A percentile compares a stretch with the other conserved stretches of the same genome.
Conservation (phyloP, 2,113 vertebrate species). For the Lota lota region DNA sequence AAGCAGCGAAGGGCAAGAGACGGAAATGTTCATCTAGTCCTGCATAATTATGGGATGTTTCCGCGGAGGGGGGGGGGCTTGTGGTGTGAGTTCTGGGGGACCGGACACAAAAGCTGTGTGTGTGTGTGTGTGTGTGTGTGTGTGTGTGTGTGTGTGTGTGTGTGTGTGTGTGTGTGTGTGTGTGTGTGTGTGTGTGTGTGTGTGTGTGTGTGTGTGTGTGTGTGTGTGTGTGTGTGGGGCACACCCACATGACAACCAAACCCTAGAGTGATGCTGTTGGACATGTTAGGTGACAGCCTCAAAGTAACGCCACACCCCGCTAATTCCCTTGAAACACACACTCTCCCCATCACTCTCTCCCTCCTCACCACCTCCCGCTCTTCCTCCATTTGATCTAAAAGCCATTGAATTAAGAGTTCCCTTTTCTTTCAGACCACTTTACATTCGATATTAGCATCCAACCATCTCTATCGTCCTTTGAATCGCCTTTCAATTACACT, state of each 20-base stretch:
- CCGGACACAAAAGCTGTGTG: constrained; percentile 2
- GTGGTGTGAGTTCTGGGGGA: not conserved
- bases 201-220: too few relatives aligned
- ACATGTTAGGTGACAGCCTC: too few relatives aligned
- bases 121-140: not conserved
- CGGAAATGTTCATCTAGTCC: constrained; percentile 45
- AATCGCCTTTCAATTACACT: constrained; percentile 5
- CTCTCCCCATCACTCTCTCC: not conserved
- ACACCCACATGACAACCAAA: too few relatives aligned
- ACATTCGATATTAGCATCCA: not conserved
- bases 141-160: too few relatives aligned
- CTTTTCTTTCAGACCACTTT: not conserved
- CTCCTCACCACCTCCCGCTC: constrained; percentile 3
- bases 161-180: too few relatives aligned
- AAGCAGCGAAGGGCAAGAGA: constrained; percentile 41
- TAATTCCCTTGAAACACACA: not conserved
- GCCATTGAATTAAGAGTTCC: not conserved
- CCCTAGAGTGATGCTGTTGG: too few relatives aligned
- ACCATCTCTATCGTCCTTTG: not conserved
- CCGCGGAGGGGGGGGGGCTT: constrained; percentile 35
- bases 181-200: too few relatives aligned
- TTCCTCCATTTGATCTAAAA: not conserved
- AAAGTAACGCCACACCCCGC: too few relatives aligned
- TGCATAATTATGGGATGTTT: constrained; percentile 48
- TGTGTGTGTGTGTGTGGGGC: too few relatives aligned